Base-by-base conservation (phyloP, 2,797 vertebrate species). In the Cyclopterus lumpus region DNA sequence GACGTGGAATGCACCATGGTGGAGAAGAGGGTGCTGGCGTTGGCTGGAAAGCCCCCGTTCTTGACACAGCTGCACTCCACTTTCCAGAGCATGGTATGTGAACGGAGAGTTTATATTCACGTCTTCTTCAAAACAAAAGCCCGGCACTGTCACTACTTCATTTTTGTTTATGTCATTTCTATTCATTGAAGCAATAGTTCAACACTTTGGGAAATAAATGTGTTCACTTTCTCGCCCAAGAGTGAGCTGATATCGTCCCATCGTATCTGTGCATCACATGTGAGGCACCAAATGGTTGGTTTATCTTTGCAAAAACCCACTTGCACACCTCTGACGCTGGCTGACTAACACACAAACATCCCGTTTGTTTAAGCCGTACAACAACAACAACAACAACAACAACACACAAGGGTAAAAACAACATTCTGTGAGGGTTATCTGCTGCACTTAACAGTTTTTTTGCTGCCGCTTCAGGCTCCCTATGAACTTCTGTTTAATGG, bases 1-100 rank as follows among this genome's bases (percentile, higher is more conserved):
- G 98, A 99, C 0, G 98, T 99, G 26, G 98, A 99, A 76, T 99
- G 98, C 90, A 99, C 98, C 0, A 99, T 99, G 97, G 97, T 99
- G 84, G 98, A 99, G 86, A 99, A 99, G 77, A 95, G 98, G 0
- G 98, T 99, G 48, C 80, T 99, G 54, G 98, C 98, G 1, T 90
- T 99, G 83, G 77, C 96, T 0, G 97, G 97, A 78, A 99, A 99
- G 90, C 98, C 98, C 0, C 98, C 97, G 0, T 99, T 99, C 91
- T 93, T 99, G 38, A 99, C 98, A 0, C 96, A 97, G 88, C 96
- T 99, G 16, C 97, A 98, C 82, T 99, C 97, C 88, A 99, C 97
- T 93, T 98, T 99, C 85, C 97, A 98, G 92, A 97, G 96, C 14
- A 98, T 99, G 97, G 97, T 97, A 85, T 5, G 86, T 55, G 30